Base-by-base conservation (phyloP, 2,888 invertebrate genomes). In the Sthenelais limicola region DNA sequence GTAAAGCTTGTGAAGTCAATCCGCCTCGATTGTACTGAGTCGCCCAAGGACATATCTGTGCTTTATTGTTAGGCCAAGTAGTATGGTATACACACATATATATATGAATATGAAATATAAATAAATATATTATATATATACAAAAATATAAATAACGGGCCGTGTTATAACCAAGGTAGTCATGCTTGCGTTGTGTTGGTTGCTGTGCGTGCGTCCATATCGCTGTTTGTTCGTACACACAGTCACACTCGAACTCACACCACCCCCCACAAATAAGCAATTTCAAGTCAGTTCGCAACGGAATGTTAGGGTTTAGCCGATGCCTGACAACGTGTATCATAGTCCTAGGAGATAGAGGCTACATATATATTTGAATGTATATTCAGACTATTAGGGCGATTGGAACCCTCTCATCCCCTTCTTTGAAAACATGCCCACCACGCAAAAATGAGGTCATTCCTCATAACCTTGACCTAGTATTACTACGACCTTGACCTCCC, bases 31-130 rank as follows among this genome's bases (percentile, higher is more conserved):
- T 68, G 48, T 68, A 68, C 32, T 21, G 48, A 68, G 51, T 48
- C 68, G 15, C 9, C 33, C 33, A 49, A 32, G 68, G 48, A 68
- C 68, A 68, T 68, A 68, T 68, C 68, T 68, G 68, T 68, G 68
- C 68, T 68, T 33, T 56, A 12, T 33, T 5, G 56, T n/a, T 56
- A 56, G 56, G 56, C 56, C 56, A 15, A 56, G 56, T 56, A 56
- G 56, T n/a, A n/a, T n/a, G n/a, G n/a, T n/a, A n/a, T n/a, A n/a
- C n/a, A n/a, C n/a, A n/a, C n/a, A n/a, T n/a, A n/a, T n/a, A n/a
- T n/a, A n/a, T n/a, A n/a, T n/a, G n/a, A n/a, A n/a, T n/a, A n/a
- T n/a, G n/a, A n/a, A n/a, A n/a, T n/a, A n/a, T n/a, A n/a, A n/a
- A n/a, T n/a, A n/a, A n/a, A n/a, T n/a, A n/a, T n/a, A 33, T 56